Conservation (phyloP, 2,888 invertebrate species). For the Polydrusus cervinus region DNA sequence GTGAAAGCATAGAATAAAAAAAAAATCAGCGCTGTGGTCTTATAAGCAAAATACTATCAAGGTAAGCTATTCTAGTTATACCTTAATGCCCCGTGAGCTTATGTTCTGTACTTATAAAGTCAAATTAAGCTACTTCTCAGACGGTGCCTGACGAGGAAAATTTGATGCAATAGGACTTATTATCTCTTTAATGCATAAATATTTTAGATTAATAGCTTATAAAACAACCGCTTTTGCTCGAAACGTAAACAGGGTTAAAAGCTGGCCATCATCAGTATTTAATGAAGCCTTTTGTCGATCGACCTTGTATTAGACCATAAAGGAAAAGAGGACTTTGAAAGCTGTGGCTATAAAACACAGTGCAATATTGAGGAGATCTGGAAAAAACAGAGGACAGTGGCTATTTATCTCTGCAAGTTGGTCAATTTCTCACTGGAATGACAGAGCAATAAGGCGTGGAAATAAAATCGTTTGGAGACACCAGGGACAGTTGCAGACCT, state of each 20-base stretch:
- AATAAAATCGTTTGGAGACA: too few relatives aligned
- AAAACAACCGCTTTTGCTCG: background rate
- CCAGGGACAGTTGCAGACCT: too few relatives aligned
- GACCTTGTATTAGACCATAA: background rate
- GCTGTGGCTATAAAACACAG: background rate
- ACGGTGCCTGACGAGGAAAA: background rate
- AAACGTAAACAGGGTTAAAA: background rate
- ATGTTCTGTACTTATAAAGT: too few relatives aligned
- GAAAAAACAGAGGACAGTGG: background rate
- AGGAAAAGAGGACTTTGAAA: conserved; percentile 2
- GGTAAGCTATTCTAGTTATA: too few relatives aligned
- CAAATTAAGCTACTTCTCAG: too few relatives aligned
- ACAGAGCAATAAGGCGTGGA: too few relatives aligned
- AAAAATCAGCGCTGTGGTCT: too few relatives aligned
- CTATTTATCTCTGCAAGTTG: background rate
- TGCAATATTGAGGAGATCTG: background rate
- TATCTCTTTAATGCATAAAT: background rate
- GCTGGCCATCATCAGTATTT: background rate
- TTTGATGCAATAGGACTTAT: background rate
- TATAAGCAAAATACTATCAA: too few relatives aligned
- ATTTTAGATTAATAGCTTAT: background rate
- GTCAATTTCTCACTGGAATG: background rate
- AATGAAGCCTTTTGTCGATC: background rate
- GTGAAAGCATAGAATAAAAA: too few relatives aligned
- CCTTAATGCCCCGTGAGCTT: too few relatives aligned